phyloP scores from a whole-genome alignment of 2,888 invertebrate genomes.

The Nesidiocoris tenuis region DNA sequence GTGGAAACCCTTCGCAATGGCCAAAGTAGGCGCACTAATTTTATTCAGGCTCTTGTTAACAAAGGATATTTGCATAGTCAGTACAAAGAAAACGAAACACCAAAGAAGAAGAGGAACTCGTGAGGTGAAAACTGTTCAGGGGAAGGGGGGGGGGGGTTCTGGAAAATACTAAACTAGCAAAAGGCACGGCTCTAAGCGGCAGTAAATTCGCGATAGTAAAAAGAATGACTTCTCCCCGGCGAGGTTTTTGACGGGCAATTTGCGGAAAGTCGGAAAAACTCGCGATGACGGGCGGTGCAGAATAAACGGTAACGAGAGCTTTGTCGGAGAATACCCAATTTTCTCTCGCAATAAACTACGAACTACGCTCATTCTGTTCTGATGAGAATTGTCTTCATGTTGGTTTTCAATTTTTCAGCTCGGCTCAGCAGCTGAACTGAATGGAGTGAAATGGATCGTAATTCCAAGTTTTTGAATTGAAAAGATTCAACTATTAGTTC shows the following conservation, averaged over 20 bases:
- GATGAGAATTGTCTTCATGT: too few species aligned
- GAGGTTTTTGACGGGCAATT: slow-evolving; percentile 15
- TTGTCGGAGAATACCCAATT: background rate
- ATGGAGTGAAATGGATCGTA: too few species aligned
- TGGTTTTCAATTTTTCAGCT: too few species aligned
- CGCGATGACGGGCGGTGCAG: background rate
- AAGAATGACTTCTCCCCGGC: background rate
- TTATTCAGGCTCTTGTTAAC: background rate
- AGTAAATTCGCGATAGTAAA: slow-evolving; percentile 14
- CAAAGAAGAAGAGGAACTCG: background rate
- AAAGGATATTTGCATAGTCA: background rate
- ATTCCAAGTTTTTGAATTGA: too few species aligned
- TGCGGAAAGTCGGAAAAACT: slow-evolving; percentile 12
- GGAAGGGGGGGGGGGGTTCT: background rate
- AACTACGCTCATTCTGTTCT: too few species aligned
- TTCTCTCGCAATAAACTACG: background rate
- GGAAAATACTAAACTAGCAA: slow-evolving; percentile 22
- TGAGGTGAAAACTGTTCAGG: background rate
- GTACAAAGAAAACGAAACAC: background rate
- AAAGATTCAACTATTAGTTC: too few species aligned
- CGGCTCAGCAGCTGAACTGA: too few species aligned
- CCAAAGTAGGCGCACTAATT: background rate
- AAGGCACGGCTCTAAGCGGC: slow-evolving; percentile 17
- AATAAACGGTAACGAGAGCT: slow-evolving; percentile 4
- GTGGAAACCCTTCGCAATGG: background rate